These are phyloP conservation scores for Caenorhabditis sp. DNA, from an alignment of 2,888 invertebrate genomes.

Conservation along the genomic window DNA sequence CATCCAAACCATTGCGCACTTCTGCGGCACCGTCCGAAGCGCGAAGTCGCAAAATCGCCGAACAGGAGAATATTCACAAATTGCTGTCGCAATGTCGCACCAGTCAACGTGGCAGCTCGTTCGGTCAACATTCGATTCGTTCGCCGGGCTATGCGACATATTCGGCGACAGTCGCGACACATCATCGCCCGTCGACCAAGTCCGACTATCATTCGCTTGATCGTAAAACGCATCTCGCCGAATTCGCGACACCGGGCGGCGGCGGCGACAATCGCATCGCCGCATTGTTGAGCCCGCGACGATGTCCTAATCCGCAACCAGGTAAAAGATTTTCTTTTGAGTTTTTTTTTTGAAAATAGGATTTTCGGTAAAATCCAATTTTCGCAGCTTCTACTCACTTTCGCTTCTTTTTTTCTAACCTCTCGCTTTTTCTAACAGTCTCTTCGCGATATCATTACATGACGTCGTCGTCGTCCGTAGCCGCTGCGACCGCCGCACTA, in stretches of 20 bases:
- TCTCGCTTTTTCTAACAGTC: not conserved
- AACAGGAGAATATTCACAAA: slow-evolving; percentile 58
- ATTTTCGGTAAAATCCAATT: not conserved
- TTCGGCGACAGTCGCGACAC: slow-evolving; percentile 30
- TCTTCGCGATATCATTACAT: not conserved
- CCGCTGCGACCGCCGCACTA: slow-evolving; percentile 10
- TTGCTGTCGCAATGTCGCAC: slow-evolving; percentile 61
- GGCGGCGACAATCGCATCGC: slow-evolving; percentile 37
- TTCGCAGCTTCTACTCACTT: not conserved
- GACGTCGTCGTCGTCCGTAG: not conserved
- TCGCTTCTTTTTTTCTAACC: slow-evolving; percentile 3
- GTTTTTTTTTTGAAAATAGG: not conserved
- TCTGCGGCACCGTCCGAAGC: slow-evolving; percentile 36
- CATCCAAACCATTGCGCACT: not conserved
- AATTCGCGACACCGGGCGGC: slow-evolving; percentile 36
- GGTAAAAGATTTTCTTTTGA: not conserved
- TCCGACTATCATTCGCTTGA: slow-evolving; percentile 60
- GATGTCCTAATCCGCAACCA: slow-evolving; percentile 25
- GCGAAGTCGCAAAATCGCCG: slow-evolving; percentile 41
- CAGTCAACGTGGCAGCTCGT: slow-evolving; percentile 47
- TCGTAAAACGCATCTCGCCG: slow-evolving; percentile 56
- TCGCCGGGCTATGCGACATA: slow-evolving; percentile 45
- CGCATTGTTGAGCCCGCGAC: slow-evolving; percentile 39
- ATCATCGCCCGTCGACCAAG: slow-evolving; percentile 3
- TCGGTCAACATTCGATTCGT: slow-evolving; percentile 19